These are phyloP conservation scores for Reticulitermes lucifugus DNA, from an alignment of 2,888 invertebrate genomes.

Conservation along the genomic window DNA sequence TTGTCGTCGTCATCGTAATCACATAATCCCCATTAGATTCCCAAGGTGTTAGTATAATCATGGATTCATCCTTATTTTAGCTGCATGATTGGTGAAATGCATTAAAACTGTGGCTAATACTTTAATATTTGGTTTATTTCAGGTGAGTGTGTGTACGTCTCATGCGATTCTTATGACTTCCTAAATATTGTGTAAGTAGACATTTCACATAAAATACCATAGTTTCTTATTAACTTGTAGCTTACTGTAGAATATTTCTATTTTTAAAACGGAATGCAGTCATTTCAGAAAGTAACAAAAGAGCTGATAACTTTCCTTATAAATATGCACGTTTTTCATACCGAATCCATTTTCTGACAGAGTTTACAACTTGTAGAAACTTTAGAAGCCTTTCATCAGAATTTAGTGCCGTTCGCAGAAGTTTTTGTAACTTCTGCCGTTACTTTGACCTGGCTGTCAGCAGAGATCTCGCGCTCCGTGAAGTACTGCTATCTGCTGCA, in stretches of 20 bases:
- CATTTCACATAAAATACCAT: no score
- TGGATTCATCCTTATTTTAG: no score
- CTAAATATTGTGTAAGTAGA: no score
- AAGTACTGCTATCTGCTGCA: background rate
- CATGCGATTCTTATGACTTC: no score
- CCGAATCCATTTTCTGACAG: background rate
- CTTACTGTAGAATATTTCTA: background rate
- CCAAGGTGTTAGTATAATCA: no score
- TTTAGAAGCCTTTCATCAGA: background rate
- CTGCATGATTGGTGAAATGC: no score
- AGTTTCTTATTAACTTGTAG: no score
- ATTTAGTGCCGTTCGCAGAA: background rate
- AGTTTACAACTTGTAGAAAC: background rate
- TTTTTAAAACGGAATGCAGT: background rate
- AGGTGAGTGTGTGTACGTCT: no score
- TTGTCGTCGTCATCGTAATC: no score
- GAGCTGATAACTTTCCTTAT: background rate
- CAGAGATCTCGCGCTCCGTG: background rate
- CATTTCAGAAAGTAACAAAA: background rate
- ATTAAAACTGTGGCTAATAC: no score
- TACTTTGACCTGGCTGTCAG: background rate
- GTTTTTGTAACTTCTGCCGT: background rate
- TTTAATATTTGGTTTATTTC: no score
- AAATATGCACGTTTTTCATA: background rate
- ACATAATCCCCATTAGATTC: no score